Conservation (phyloP, 2,797 vertebrate genomes). For the Adrianichthys oophorus region DNA sequence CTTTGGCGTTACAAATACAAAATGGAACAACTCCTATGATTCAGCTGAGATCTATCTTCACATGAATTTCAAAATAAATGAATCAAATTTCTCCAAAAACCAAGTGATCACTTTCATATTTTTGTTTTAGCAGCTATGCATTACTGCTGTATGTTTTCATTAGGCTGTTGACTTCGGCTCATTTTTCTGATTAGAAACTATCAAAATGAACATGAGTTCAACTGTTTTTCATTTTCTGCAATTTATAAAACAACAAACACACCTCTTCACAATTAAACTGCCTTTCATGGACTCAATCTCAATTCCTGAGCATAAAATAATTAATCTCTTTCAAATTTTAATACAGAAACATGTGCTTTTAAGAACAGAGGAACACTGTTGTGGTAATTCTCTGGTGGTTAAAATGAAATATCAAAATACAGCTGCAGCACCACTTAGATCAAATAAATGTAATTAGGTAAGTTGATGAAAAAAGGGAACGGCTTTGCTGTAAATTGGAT, state of each 20-base stretch:
- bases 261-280: slow-evolving; percentile 16
- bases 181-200: slow-evolving; percentile 17
- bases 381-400: slow-evolving; percentile 42
- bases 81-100: not conserved
- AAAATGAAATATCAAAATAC: slow-evolving; percentile 64
- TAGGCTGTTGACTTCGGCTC: no score
- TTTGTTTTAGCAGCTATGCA: no score
- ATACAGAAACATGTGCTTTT: slow-evolving; percentile 30
- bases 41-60: slow-evolving; percentile 39
- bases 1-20: slow-evolving; percentile 36
- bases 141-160: no score
- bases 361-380: slow-evolving; percentile 13
- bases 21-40: slow-evolving; percentile 26
- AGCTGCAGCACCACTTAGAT: slow-evolving; percentile 49
- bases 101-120: no score
- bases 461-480: slow-evolving; percentile 69
- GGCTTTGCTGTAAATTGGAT: slow-evolving; percentile 74
- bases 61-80: slow-evolving; percentile 23
- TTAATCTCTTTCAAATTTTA: slow-evolving; percentile 34
- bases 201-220: slow-evolving; percentile 38
- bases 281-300: slow-evolving; percentile 16
- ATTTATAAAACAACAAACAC: slow-evolving; percentile 47
- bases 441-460: slow-evolving; percentile 77
- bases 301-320: slow-evolving; percentile 26
- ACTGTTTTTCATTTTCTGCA: slow-evolving; percentile 41